phyloP scores from a whole-genome alignment of 2,888 invertebrate genomes.

The Ommatoiulus sabulosus region DNA sequence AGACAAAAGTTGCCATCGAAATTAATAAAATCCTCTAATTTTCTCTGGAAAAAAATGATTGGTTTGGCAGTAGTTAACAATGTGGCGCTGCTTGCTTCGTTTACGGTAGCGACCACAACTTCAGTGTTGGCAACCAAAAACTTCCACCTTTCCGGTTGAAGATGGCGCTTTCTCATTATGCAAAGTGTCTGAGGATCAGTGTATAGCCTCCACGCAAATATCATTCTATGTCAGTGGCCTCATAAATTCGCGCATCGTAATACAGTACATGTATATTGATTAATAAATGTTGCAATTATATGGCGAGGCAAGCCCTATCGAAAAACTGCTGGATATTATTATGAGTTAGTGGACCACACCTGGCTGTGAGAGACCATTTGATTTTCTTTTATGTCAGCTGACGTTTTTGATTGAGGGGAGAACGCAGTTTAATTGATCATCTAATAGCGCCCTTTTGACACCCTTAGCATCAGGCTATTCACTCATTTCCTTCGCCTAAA shows the following conservation, averaged over 20 bases:
- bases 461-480: not conserved
- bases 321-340: not conserved
- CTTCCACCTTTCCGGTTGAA: not conserved
- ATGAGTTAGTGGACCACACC: not conserved
- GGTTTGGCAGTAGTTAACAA: no score
- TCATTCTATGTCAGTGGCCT: not conserved
- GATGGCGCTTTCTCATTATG: not conserved
- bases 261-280: not conserved
- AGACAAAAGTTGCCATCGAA: no score
- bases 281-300: not conserved
- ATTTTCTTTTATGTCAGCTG: not conserved
- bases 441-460: not conserved
- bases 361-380: not conserved
- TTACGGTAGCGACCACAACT: no score
- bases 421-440: constrained; percentile 2
- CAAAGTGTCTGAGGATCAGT: not conserved
- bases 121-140: not conserved
- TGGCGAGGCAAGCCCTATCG: not conserved
- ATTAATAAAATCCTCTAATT: no score
- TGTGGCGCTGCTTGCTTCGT: no score
- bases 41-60: no score
- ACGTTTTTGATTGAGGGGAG: constrained; percentile 8
- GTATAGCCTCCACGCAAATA: not conserved
- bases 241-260: constrained; percentile 18
- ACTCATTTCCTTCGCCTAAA: not conserved